Evolutionary conservation across 2,888 invertebrate genomes (phyloP), one percentile per base, ranked within the genome.

Genomic region (Mamestra brassicae): DNA sequence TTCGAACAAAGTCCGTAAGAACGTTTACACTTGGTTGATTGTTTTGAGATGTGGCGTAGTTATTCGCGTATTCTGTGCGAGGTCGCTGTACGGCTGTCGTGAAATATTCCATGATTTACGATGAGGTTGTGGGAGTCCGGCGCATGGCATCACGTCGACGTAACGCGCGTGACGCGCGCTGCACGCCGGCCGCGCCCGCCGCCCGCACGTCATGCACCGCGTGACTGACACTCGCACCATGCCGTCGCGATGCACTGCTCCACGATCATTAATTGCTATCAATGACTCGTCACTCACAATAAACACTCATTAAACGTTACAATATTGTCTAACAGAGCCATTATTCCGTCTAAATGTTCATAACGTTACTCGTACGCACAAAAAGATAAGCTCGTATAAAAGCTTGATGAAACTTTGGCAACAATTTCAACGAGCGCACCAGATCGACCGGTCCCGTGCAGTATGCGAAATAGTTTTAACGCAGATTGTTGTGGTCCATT

Each of bases 401-500:
- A 83, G 80, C 85, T 81, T 78, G 72, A 78, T 80, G 79, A 80
- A 85, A 87, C 82, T 87, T 86, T 85, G 81, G 71, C 83, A 89
- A 83, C 83, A 83, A 84, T 87, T 86, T 81, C 60, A 83, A 83
- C 83, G 75, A 78, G 83, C 85, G 66, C 62, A 78, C 60, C 76
- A 77, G 64, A 76, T 84, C 78, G 82, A 76, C 77, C 78, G 78
- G 78, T 71, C 81, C 80, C 47, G 65, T 84, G 83, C 81, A 87
- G 79, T 84, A 88, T 87, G 82, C 81, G 84, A 88, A 92, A 92
- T 88, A 89, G 88, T 89, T 89, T 84, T 81, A 87, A 86, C 87
- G 87, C 78, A 84, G 83, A 89, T 87, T 86, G 90, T 88, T 87
- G 88, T 89, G 91, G 89, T 89, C 89, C 88, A 91, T 92, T 92